Evolutionary conservation across 2,797 vertebrate species (phyloP).

Genomic region (Channa striata): DNA sequence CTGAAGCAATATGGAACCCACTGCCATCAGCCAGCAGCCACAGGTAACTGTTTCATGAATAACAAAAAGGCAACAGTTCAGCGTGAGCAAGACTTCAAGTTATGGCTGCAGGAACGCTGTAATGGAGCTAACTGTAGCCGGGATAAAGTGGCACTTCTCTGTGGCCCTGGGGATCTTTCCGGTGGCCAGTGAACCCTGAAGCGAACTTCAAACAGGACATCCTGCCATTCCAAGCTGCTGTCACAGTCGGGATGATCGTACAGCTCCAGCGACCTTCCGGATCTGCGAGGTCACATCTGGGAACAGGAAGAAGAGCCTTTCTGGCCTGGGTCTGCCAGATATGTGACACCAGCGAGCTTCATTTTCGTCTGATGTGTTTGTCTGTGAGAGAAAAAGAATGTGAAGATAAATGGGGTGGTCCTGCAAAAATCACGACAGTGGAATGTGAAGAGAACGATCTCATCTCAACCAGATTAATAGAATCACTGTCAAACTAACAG

Average conservation of each 20-base stretch:
- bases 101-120: not conserved
- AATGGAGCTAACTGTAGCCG: not conserved
- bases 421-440: constrained; percentile 2
- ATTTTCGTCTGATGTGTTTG: constrained; percentile 28
- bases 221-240: constrained; percentile 89
- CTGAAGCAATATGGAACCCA: too few species aligned
- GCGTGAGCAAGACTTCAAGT: not conserved
- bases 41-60: not conserved
- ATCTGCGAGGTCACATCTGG: constrained; percentile 78
- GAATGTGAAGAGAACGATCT: constrained; percentile 20
- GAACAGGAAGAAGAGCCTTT: constrained; percentile 85
- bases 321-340: constrained; percentile 34
- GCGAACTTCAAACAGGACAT: constrained; percentile 88
- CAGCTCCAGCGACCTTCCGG: constrained; percentile 89
- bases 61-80: too few species aligned
- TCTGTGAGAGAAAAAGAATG: constrained; percentile 13
- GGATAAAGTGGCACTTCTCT: constrained; percentile 14
- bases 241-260: constrained; percentile 83
- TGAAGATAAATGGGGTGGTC: constrained; percentile 12
- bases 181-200: constrained; percentile 42
- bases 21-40: too few species aligned
- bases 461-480: constrained; percentile 4
- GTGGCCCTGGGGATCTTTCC: constrained; percentile 30
- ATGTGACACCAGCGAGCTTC: constrained; percentile 1
- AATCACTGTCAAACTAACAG: not conserved